These are phyloP conservation scores for Loripinus fragilis DNA, from an alignment of 2,888 invertebrate species.

Conservation along the genomic window DNA sequence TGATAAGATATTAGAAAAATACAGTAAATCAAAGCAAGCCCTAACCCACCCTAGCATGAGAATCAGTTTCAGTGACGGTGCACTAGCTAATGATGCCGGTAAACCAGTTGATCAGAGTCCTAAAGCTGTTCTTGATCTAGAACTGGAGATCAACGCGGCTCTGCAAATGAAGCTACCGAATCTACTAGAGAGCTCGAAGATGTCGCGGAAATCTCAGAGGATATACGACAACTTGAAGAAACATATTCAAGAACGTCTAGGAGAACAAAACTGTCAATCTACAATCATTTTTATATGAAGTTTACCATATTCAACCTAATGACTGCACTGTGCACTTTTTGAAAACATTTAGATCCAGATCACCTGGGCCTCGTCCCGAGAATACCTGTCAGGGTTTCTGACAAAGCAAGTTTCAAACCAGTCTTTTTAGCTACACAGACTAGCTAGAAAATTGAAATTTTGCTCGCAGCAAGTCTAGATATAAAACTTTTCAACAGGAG, in stretches of 20 bases:
- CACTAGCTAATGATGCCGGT: slow-evolving; percentile 50
- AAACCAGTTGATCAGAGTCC: slow-evolving; percentile 34
- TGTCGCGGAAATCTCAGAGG: slow-evolving; percentile 70
- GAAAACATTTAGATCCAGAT: too few relatives aligned
- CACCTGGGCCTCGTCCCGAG: too few relatives aligned
- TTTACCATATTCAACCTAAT: too few relatives aligned
- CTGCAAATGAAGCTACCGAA: slow-evolving; percentile 60
- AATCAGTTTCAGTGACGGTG: slow-evolving; percentile 74
- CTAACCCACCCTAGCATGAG: slow-evolving; percentile 71
- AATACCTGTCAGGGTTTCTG: too few relatives aligned
- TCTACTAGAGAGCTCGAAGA: slow-evolving; percentile 54
- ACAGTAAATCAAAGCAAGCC: slow-evolving; percentile 40
- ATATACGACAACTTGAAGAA: slow-evolving; percentile 71
- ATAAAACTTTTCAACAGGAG: too few relatives aligned
- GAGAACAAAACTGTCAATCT: slow-evolving; percentile 66
- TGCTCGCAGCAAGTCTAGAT: too few relatives aligned
- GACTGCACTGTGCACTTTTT: too few relatives aligned
- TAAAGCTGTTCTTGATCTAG: slow-evolving; percentile 53
- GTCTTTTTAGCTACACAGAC: too few relatives aligned
- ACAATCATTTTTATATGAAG: slow-evolving; percentile 75
- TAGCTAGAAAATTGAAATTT: too few relatives aligned
- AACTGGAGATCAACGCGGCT: slow-evolving; percentile 43
- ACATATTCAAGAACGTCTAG: slow-evolving; percentile 66
- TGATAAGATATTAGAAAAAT: slow-evolving; percentile 54
- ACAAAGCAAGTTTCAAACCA: too few relatives aligned